Evolutionary conservation across 2,113 vertebrate species (phyloP), one percentile per base, ranked within the genome.

Genomic region (Archocentrus centrarchus): DNA sequence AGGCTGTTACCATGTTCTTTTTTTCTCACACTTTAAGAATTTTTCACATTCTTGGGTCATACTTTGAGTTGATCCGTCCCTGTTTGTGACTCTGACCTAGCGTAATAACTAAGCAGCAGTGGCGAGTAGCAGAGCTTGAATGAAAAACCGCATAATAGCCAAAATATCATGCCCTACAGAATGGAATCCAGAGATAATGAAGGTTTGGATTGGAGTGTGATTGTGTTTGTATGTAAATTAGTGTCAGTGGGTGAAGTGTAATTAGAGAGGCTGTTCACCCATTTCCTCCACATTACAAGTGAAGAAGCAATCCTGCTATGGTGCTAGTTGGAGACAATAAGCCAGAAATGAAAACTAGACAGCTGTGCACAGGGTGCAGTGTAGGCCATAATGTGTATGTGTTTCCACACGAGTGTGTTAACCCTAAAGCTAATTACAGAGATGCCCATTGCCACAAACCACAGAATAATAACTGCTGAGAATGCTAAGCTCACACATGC

Each of bases 211-310:
- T 86, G 83, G 88, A 91, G 86, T 83, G 82, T 61, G 85, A 91
- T 93, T 94, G 88, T 93, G 89, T 93, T 93, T 94, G 85, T 93
- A 92, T 94, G 93, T 92, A 90, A 94, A 94, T 94, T 80, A 88
- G 85, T 90, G 92, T 93, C 90, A 93, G 84, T 89, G 92, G 89
- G 93, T 93, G 90, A 92, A 91, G 89, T 88, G 89, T 94, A 94
- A 95, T 94, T 94, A 93, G 90, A 92, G 85, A 91, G 90, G 85
- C 87, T 93, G 88, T 93, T 92, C 90, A 93, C 86, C 90, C 83
- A 86, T 91, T 93, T 93, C 89, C 83, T 89, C 82, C 66, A 66
- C 86, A 86, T 89, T 88, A 84, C 82, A 90, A 90, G 85, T 55
- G 22, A 39, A 87, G 80, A 91, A 83, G 41, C 82, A 79, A 77